Base-by-base conservation (phyloP, 2,113 vertebrate genomes). In the Junco hyemalis region DNA sequence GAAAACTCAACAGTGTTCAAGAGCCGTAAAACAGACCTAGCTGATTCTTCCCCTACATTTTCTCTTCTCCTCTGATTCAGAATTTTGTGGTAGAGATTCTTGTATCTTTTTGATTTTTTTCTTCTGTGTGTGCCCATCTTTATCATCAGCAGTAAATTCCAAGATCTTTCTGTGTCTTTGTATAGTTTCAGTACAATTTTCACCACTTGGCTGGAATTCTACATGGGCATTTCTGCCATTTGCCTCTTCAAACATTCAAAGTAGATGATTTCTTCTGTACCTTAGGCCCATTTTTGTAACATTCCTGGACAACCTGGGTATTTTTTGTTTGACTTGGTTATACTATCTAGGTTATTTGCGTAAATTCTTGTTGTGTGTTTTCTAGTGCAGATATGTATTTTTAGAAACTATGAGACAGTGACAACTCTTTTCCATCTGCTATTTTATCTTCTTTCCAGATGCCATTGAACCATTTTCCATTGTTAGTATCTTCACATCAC, bases 11-110 rank as follows among this genome's bases (percentile, higher is more conserved):
- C 29, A 7, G 25, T 17, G 12, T 45, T 33, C 29, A 45, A 29
- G 31, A 80, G 19, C 22, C 0, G 0, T 0, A 0, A 65, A 90
- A 35, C 3, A 90, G 29, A 73, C 5, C 7, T 48, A 74, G 29
- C 19, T 47, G 36, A 48, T 59, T 64, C 33, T 77, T 93, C 9
- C 21, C 8, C 6, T 82, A 13, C 35, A 50, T 64, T 66, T 86
- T 21, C 79, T 23, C 8, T n/a, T 71, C 23, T 60, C 63, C 42
- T 81, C 61, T 60, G 25, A 60, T 61, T 92, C 28, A 36, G 50
- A 53, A 28, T 66, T 92, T 88, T 73, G 64, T 14, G 25, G 13
- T 71, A 20, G 53, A 89, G 8, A 33, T 72, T 50, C 19, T 60
- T 72, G 4, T 47, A 23, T 68, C 3, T 8, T 61, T 82, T 56